phyloP scores from a whole-genome alignment of 2,888 invertebrate genomes.

The Conops quadrifasciatus region DNA sequence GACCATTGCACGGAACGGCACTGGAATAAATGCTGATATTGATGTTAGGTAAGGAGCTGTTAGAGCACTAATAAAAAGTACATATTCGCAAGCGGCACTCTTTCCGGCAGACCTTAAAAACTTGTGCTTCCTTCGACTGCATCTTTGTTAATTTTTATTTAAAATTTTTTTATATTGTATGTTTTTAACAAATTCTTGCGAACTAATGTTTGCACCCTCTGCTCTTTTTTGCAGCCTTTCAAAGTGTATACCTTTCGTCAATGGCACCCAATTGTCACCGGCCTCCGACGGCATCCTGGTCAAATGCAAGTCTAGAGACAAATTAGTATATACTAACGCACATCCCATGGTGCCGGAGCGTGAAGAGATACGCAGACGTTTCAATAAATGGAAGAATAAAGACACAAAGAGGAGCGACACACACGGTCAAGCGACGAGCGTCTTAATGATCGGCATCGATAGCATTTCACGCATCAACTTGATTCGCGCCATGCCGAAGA shows the following conservation, averaged over 20 bases:
- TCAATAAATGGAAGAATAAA: slow-evolving; percentile 51
- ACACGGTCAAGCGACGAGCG: slow-evolving; percentile 66
- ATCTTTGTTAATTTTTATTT: too few species aligned
- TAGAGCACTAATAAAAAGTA: too few species aligned
- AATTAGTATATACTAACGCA: slow-evolving; percentile 63
- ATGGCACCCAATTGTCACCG: slow-evolving; percentile 57
- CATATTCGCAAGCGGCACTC: too few species aligned
- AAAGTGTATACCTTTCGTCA: slow-evolving; percentile 66
- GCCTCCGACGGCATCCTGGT: slow-evolving; percentile 67
- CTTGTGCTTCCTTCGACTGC: too few species aligned
- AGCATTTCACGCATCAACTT: slow-evolving; percentile 84
- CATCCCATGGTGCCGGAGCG: slow-evolving; percentile 69
- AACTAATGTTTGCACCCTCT: not conserved
- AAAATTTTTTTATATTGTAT: not conserved
- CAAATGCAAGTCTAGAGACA: slow-evolving; percentile 63
- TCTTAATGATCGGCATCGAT: slow-evolving; percentile 85
- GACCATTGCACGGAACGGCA: slow-evolving; percentile 54
- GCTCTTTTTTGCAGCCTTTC: slow-evolving; percentile 47
- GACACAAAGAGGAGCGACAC: slow-evolving; percentile 33
- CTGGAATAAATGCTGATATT: slow-evolving; percentile 53
- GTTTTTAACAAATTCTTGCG: not conserved
- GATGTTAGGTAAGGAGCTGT: slow-evolving; percentile 50
- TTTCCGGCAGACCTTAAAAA: too few species aligned
- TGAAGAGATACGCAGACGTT: slow-evolving; percentile 66
- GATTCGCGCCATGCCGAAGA: slow-evolving; percentile 78